Evolutionary conservation across 2,113 vertebrate species (phyloP).

Genomic region (Mesoclemmys tuberculata): DNA sequence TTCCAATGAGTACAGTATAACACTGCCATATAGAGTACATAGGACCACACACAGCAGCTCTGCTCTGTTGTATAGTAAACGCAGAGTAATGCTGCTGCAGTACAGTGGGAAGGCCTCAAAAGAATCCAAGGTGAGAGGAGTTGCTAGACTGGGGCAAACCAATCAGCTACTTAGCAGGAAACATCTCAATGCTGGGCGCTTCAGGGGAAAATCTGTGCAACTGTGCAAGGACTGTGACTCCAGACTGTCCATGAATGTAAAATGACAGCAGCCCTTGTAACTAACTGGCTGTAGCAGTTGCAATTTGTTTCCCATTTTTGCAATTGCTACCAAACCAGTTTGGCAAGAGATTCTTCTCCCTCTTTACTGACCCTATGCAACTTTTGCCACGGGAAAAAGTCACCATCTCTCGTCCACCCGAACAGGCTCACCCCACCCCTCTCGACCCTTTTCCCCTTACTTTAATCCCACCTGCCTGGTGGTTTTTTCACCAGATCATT

Average conservation of each 20-base stretch:
- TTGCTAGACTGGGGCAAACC: neutral
- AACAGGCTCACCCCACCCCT: neutral
- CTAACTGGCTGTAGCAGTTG: accelerated
- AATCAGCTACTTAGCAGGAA: neutral
- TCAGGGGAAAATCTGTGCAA: neutral
- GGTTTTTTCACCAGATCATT: neutral
- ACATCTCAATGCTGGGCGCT: neutral
- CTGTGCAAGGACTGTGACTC: neutral
- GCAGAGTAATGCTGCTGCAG: neutral
- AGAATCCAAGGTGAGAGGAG: neutral
- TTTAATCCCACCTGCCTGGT: neutral
- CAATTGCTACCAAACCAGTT: neutral
- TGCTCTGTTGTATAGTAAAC: neutral
- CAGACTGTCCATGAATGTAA: neutral
- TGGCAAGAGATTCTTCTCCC: neutral
- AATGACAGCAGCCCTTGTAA: neutral
- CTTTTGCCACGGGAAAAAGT: neutral
- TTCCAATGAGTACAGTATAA: neutral
- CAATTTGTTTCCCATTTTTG: neutral
- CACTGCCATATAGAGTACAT: neutral
- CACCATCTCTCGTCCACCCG: neutral
- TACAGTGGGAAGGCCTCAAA: neutral
- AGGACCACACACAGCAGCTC: neutral
- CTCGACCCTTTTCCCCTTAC: neutral
- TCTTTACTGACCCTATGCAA: neutral